Base-by-base conservation (phyloP, 2,797 vertebrate genomes). In the Ctenopoma kingsleyae region DNA sequence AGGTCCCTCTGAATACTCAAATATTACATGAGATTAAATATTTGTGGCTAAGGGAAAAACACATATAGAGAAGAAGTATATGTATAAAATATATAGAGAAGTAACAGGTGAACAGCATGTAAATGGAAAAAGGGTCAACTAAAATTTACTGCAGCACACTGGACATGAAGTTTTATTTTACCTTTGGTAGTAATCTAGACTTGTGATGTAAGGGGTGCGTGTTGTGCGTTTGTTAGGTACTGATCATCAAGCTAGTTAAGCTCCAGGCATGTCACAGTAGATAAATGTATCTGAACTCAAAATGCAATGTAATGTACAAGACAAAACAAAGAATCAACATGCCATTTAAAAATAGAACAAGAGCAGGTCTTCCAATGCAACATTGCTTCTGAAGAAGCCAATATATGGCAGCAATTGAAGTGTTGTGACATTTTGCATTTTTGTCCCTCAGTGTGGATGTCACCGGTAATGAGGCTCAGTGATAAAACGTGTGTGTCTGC, bases 381-480 rank as follows among this genome's bases (percentile, higher is more conserved):
- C 38, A 2, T 8, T 6, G 54, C 60, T 50, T 78, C 27, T 57
- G 36, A 77, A 71, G 76, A 65, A 73, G 58, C 62, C 71, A 59
- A 85, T 78, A 72, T 47, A 70, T 60, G 35, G 66, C 63, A 53
- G 70, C 65, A 57, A 79, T 58, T 86, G 78, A 89, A 83, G 76
- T 76, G 79, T 71, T 71, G 71, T 90, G 89, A 83, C 83, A 88
- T 87, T 86, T 77, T 78, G 81, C 67, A 74, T 85, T 83, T 53
- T 74, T 55, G 79, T 81, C 88, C 83, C 82, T 89, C 72, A 70
- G 83, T 65, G 71, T 75, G 60, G 76, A 84, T 78, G 83, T 88
- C 89, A 75, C 16, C 40, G 19, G 78, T 89, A 90, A 92, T 88
- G 83, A 90, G 85, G 76, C 84, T 85, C 80, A 35, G 74, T 80